Evolutionary conservation across 1,140 invertebrate genomes (phyloP).

Genomic region (roundworm (Caenorhabditis elegans)): WBcel235 BX284603.4:8560001-8560500

Average conservation of each 20-base stretch:
- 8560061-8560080: too few species aligned
- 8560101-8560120: too few species aligned
- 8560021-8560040: too few species aligned
- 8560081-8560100: too few species aligned
- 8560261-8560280: not conserved
- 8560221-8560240: slow-evolving; percentile 7
- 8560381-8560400: not conserved
- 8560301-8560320: not conserved
- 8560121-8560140: too few species aligned
- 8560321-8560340: slow-evolving; percentile 20
- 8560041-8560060: too few species aligned
- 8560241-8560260: not conserved
- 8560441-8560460: not conserved
- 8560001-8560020: too few species aligned
- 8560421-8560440: slow-evolving; percentile 14
- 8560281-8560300: not conserved
- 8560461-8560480: not conserved
- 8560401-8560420: slow-evolving; percentile 1
- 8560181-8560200: too few species aligned
- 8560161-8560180: not conserved
- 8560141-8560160: too few species aligned
- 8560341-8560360: not conserved
- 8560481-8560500: too few species aligned
- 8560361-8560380: not conserved
- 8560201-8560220: not conserved